Evolutionary conservation across 2,113 vertebrate genomes (phyloP).

Genomic region (Pachyramphus minor): DNA sequence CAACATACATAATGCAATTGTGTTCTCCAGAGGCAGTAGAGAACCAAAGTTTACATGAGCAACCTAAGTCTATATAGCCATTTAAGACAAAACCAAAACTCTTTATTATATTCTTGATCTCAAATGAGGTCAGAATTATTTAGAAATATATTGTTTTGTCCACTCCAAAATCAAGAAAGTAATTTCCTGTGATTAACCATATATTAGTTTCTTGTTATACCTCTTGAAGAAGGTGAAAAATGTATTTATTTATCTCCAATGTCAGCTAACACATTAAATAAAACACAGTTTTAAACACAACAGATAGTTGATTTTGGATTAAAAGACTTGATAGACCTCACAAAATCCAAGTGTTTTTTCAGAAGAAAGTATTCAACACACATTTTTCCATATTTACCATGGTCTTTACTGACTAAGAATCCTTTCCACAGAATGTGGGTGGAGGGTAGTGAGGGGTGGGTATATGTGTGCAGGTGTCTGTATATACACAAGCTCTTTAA

Average conservation of each 20-base stretch:
- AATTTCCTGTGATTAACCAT: background rate
- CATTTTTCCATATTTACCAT: background rate
- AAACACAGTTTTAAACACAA: background rate
- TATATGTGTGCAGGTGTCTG: background rate
- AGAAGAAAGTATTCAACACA: background rate
- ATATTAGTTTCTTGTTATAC: background rate
- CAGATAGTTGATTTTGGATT: conserved; percentile 6
- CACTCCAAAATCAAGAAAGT: background rate
- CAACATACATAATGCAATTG: background rate
- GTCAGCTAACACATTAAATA: background rate
- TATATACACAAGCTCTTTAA: background rate
- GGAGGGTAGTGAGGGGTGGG: background rate
- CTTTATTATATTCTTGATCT: background rate
- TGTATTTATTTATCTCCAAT: background rate
- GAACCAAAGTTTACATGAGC: background rate
- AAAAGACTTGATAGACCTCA: conserved; percentile 1
- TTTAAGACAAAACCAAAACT: background rate
- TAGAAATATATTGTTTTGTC: background rate
- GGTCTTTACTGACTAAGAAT: conserved; percentile 27
- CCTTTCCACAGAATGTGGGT: background rate
- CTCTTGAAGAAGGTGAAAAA: background rate
- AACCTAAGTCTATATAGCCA: background rate
- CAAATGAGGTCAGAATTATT: background rate
- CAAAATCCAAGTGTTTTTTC: conserved; percentile 20
- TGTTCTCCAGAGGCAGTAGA: background rate